These are phyloP conservation scores for Potorous gilbertii DNA, from an alignment of 2,797 vertebrate species.

Conservation along the genomic window DNA sequence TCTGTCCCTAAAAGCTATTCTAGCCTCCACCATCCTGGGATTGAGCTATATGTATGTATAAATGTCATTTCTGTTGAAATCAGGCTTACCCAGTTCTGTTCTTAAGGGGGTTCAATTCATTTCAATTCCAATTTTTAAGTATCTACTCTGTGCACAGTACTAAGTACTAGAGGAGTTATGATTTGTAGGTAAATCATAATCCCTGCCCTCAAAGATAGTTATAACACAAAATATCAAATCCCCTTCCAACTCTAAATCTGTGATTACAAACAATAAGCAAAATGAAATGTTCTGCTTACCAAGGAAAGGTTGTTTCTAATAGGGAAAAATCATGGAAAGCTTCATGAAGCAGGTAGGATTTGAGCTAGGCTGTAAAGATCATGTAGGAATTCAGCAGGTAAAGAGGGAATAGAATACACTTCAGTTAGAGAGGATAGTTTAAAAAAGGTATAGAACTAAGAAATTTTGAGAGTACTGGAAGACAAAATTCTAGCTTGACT, in stretches of 20 bases:
- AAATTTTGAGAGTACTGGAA: neutral
- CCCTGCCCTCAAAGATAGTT: neutral
- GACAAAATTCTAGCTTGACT: neutral
- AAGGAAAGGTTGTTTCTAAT: neutral
- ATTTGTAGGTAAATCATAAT: neutral
- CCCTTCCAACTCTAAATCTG: neutral
- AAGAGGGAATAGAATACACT: neutral
- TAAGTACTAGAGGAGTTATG: neutral
- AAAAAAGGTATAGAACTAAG: too few species aligned
- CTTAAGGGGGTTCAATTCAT: neutral
- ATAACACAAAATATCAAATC: neutral
- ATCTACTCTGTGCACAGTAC: too few species aligned
- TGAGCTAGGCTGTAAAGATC: neutral
- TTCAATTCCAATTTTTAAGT: too few species aligned
- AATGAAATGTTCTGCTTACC: neutral
- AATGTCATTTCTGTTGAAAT: neutral
- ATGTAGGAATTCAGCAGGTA: neutral
- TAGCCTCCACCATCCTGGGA: neutral
- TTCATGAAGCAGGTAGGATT: neutral
- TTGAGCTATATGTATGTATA: neutral
- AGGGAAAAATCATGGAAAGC: neutral
- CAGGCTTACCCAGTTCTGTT: neutral
- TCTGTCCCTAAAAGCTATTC: neutral
- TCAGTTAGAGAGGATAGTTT: neutral
- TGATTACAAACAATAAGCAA: neutral